Conservation (phyloP, 2,797 vertebrate species). For the Poeciliopsis paucimaculata region DNA sequence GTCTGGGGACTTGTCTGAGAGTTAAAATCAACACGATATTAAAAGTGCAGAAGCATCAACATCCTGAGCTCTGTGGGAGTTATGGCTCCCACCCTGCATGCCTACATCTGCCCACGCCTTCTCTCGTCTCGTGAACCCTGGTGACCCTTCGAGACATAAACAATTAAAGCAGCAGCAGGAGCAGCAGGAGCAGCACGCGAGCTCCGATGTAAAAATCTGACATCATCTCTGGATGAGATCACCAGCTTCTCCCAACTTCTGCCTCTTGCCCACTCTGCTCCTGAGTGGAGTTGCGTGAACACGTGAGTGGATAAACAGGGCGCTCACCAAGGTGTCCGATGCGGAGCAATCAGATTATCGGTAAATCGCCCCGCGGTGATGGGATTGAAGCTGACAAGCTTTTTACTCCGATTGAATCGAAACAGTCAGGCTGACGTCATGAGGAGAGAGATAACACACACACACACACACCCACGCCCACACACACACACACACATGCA, state of each 20-base stretch:
- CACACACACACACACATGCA: too few species aligned
- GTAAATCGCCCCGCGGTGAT: slow-evolving; percentile 38
- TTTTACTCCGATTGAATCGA: slow-evolving; percentile 52
- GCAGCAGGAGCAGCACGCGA: slow-evolving; percentile 17
- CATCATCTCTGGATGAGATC: slow-evolving; percentile 78
- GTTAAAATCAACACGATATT: neutral
- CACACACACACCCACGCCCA: too few species aligned
- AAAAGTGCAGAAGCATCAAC: too few species aligned
- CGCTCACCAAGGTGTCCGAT: slow-evolving; percentile 36
- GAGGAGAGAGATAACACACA: slow-evolving; percentile 6
- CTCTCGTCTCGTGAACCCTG: slow-evolving; percentile 12
- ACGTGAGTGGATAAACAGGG: neutral
- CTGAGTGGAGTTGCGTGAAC: slow-evolving; percentile 8
- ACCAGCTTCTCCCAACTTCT: slow-evolving; percentile 34
- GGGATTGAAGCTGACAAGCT: slow-evolving; percentile 61
- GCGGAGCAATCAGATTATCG: slow-evolving; percentile 44
- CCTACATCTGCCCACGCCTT: neutral
- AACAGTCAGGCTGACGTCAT: slow-evolving; percentile 18
- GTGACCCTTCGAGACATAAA: slow-evolving; percentile 49
- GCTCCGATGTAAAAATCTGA: slow-evolving; percentile 65
- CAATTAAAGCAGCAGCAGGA: slow-evolving; percentile 36
- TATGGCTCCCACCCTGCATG: neutral
- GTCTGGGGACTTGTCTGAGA: too few species aligned
- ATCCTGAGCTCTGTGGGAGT: neutral
- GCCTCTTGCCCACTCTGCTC: slow-evolving; percentile 40